Evolutionary conservation across 2,797 vertebrate genomes (phyloP), one percentile per base, ranked within the genome.

Genomic region (Zalophus californianus): DNA sequence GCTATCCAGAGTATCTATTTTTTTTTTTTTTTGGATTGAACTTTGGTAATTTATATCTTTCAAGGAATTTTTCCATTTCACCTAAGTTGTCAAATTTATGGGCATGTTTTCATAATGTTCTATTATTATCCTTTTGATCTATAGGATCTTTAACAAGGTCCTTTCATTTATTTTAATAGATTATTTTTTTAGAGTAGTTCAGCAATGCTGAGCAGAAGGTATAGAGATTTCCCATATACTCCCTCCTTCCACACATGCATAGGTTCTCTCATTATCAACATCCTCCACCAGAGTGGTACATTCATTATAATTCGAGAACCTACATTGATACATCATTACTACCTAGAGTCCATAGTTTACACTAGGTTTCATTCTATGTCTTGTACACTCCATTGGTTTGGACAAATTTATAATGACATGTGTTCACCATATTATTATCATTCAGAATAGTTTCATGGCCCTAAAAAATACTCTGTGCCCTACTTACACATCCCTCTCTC

Each of bases 1-100:
- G 15, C 8, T 62, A n/a, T n/a, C 16, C 7, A 56, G 56, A 3
- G 79, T 84, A 64, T 54, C 8, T 62, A 2, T 12, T 83, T 94
- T 92, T 41, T 77, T 41, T 77, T 95, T 27, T 77, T 92, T 90
- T n/a, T 82, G 89, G 14, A 95, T 73, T 21, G 32, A 78, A 62
- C 32, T 60, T 38, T 27, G 35, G 32, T 58, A 78, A 86, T 80
- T 90, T 68, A 15, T 96, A 9, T 56, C 27, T 80, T 91, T 94
- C n/a, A 50, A 91, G 23, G 29, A 79, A 84, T 85, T 72, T 91
- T 64, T 96, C 32, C 9, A 70, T 90, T 82, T 94, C 5, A 83
- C 54, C 54, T 66, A 90, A 92, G 32, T 48, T 89, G n/a, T 90
- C 70, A 58, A 60, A 70, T 64, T 84, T 92, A 80, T 60, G 23